phyloP scores from a whole-genome alignment of 2,113 vertebrate genomes.

The Collichthys lucidus region DNA sequence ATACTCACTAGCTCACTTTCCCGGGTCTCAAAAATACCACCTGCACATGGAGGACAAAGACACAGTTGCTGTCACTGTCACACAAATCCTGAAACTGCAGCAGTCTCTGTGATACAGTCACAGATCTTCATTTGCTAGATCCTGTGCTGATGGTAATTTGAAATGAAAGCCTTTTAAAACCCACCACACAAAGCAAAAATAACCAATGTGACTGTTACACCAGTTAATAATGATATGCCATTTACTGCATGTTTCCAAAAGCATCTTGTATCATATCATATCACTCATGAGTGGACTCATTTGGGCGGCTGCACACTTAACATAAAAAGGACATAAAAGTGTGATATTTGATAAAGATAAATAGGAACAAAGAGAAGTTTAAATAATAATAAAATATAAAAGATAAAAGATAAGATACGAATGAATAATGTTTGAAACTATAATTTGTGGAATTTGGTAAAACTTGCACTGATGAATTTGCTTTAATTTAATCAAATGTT shows the following conservation, averaged over 20 bases:
- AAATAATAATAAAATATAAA: not conserved
- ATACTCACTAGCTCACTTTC: constrained; percentile 95
- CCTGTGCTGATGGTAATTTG: not conserved
- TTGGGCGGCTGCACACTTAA: not conserved
- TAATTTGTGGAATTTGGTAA: not conserved
- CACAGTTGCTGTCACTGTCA: not conserved
- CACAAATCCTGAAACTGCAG: not conserved
- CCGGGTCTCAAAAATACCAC: constrained; percentile 97
- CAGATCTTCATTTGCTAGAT: not conserved
- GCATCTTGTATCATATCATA: not conserved
- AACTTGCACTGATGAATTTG: not conserved
- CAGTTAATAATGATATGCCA: not conserved
- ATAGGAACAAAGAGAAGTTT: not conserved
- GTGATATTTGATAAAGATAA: not conserved
- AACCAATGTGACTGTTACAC: not conserved
- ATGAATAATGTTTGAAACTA: not conserved
- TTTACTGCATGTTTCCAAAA: not conserved
- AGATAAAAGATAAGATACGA: not conserved
- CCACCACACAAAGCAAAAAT: not conserved
- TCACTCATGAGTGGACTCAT: not conserved
- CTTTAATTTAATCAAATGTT: too few relatives aligned
- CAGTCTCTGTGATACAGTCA: not conserved
- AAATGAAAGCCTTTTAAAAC: constrained; percentile 9
- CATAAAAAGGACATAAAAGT: too few relatives aligned
- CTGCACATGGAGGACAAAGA: constrained; percentile 79